A percentile compares a stretch with the other conserved stretches of the same genome.
phyloP scores from a whole-genome alignment of 2,888 invertebrate genomes.

The Cerceris ruficornis region DNA sequence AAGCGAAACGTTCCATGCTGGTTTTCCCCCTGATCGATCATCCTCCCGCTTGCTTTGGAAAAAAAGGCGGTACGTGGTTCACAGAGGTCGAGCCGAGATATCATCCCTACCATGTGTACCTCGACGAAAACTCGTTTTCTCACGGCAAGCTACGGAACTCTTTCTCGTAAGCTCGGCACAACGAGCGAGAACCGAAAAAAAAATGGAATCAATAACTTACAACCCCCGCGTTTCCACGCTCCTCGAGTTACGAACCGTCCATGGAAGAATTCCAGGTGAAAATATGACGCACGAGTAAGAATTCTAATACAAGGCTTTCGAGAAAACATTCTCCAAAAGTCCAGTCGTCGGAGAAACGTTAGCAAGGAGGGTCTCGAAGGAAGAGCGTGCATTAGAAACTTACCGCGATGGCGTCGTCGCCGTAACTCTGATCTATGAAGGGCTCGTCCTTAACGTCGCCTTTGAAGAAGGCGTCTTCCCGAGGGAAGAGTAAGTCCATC shows the following conservation, averaged over 20 bases:
- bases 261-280: constrained; percentile 1
- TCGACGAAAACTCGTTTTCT: constrained; percentile 14
- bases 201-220: too few species aligned
- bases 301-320: background rate
- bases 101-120: constrained; percentile 12
- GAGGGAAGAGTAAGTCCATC: constrained; percentile 79
- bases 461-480: constrained; percentile 77
- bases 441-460: constrained; percentile 74
- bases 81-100: background rate
- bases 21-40: constrained; percentile 2
- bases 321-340: too few species aligned
- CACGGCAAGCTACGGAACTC: background rate
- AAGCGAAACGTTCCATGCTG: background rate
- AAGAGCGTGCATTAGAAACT: constrained; percentile 42
- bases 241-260: too few species aligned
- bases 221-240: too few species aligned
- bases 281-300: background rate
- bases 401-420: constrained; percentile 70
- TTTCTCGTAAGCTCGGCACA: too few species aligned
- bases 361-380: background rate
- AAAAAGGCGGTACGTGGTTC: constrained; percentile 15
- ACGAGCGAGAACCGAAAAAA: background rate
- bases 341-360: background rate
- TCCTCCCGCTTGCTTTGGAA: background rate
- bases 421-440: constrained; percentile 68